Conservation (phyloP, 1,140 invertebrate genomes). For the Phymorhynchus buccinoides region DNA sequence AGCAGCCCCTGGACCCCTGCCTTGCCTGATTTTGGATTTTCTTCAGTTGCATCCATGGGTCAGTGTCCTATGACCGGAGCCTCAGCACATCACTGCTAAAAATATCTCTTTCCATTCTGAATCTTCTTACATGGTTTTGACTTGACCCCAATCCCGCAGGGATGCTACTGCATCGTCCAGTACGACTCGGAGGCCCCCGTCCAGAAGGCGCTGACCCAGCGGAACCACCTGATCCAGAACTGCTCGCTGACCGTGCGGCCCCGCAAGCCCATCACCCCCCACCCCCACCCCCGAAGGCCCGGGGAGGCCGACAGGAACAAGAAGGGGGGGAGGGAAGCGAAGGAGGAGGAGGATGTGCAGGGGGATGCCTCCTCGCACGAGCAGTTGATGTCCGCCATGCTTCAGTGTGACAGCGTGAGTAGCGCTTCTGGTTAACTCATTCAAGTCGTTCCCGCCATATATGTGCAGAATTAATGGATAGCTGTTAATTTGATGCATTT, state of each 20-base stretch:
- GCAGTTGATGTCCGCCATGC: conserved; percentile 26
- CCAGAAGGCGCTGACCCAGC: conserved; percentile 25
- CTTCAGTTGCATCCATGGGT: too few species aligned
- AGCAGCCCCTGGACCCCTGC: too few species aligned
- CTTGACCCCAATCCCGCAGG: not conserved
- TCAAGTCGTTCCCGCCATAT: too few species aligned
- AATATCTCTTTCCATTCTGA: not conserved
- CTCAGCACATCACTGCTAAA: too few species aligned
- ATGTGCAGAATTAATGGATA: too few species aligned
- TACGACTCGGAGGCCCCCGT: conserved; percentile 19
- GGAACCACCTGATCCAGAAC: not conserved
- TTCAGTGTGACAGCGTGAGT: conserved; percentile 12
- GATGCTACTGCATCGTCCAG: conserved; percentile 34
- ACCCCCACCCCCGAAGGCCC: not conserved
- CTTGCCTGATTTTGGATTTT: too few species aligned
- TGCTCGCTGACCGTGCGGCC: conserved; percentile 28
- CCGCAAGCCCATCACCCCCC: not conserved
- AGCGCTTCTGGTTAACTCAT: too few species aligned
- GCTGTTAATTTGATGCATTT: too few species aligned
- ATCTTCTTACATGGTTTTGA: not conserved
- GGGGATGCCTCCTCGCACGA: conserved; percentile 11
- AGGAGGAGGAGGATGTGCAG: conserved; percentile 5
- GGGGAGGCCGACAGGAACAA: not conserved
- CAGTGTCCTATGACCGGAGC: too few species aligned
- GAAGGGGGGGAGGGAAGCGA: not conserved